Evolutionary conservation across 2,113 vertebrate genomes (phyloP), one percentile per base, ranked within the genome.

Genomic region (Ophiodon elongatus): DNA sequence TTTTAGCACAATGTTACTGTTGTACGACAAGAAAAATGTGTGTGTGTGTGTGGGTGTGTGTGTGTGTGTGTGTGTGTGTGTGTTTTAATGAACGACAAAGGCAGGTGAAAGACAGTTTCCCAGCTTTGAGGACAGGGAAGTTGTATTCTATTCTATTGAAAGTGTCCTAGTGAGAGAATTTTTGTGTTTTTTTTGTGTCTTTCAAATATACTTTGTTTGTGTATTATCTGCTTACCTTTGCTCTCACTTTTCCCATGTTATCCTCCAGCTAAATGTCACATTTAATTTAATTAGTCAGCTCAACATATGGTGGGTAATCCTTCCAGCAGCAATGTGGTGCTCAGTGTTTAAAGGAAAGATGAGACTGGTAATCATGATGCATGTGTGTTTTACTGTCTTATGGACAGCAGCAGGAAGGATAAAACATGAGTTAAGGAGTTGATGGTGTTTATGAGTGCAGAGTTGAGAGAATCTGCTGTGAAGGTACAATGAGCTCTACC

Each of bases 281-380:
- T 85, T 43, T 83, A 64, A 87, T 82, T 89, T 0, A 66, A 83
- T 85, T 56, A 88, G 50, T 59, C 13, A 27, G 31, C 62, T 73
- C 50, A 88, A 73, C 52, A 75, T 57, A 73, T 73, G 68, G 71
- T 59, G 29, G 43, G 37, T 79, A 79, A 80, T 74, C 67, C 63
- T 54, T 80, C 56, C 37, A 78, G 70, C 52, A 69, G 68, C 54
- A 64, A 88, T 45, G 29, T 29, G 41, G 70, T 57, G 75, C 56
- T 70, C 23, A 10, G 29, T 65, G 8, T 77, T 15, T 17, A 8
- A 64, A 35, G 67, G 67, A 84, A 80, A 79, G 33, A 13, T 13
- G 54, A 83, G 37, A 45, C 25, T 17, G 2, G 17, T 63, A 19
- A 31, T 45, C 59, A n/a, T 29, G 59, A 47, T 69, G 27, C 52